Percentiles rank a stretch among this genome's conserved stretches.
phyloP scores from a whole-genome alignment of 2,797 vertebrate genomes.

The Spinus pinus region DNA sequence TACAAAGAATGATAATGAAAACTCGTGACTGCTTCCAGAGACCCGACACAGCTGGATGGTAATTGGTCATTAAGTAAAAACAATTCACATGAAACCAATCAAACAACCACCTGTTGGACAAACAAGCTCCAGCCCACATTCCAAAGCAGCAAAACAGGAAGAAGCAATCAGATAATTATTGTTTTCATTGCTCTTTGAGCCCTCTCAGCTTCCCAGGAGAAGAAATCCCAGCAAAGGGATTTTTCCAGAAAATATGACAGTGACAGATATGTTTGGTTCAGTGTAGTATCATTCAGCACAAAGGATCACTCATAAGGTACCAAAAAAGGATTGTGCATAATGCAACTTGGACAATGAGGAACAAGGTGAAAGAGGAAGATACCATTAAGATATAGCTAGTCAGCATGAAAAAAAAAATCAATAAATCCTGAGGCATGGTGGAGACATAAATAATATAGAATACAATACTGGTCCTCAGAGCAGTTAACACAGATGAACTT shows the following conservation, averaged over 20 bases:
- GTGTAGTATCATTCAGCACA: not conserved
- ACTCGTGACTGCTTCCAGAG: not conserved
- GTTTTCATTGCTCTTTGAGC: not conserved
- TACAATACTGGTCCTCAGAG: not conserved
- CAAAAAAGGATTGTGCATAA: not conserved
- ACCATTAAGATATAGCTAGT: not conserved
- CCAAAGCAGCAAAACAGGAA: not conserved
- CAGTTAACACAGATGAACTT: not conserved
- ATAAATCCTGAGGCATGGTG: not conserved
- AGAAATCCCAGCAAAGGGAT: not conserved
- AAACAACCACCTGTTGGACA: not conserved
- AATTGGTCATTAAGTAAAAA: not conserved
- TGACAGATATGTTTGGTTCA: not conserved
- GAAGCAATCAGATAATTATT: not conserved
- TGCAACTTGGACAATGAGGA: not conserved
- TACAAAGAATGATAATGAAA: not conserved
- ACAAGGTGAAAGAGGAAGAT: not conserved
- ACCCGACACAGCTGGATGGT: not conserved
- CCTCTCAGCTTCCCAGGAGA: not conserved
- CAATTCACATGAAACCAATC: not conserved
- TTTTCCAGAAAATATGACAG: not conserved
- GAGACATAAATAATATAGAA: not conserved
- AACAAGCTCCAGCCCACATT: not conserved
- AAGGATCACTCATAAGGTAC: not conserved
- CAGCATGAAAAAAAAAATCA: not conserved